Base-by-base conservation (phyloP, 2,888 invertebrate genomes). In the Panzeria rudis region DNA sequence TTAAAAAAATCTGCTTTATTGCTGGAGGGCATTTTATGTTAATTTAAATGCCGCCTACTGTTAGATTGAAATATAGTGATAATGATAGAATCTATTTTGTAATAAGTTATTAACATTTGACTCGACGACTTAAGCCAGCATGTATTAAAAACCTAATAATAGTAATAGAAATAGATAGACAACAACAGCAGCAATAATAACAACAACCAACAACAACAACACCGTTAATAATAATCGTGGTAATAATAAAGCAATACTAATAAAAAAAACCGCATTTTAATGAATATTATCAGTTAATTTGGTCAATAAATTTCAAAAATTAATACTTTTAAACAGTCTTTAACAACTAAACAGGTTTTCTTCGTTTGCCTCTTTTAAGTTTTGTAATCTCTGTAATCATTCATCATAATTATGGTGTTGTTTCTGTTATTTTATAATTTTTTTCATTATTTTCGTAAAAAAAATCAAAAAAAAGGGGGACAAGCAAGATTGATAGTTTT, bases 11-110 rank as follows among this genome's bases (percentile, higher is more conserved):
- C 25, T 23, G 75, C 29, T 82, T 78, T 64, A 82, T 71, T 47
- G 75, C 78, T 75, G 47, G 69, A 79, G 71, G 85, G 82, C 75
- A 71, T 71, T 82, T 85, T 79, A 85, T 82, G 85, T 82, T 85
- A 82, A 85, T 79, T 85, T 85, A 82, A 82, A 85, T 82, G 71
- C 85, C 82, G 78, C 85, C 85, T 82, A 85, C 85, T 85, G 85
- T 82, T 85, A 59, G 56, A 69, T 61, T 25, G 76, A 80, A 76
- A 68, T 82, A 75, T 78, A 50, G 82, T 75, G 85, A 79, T 85
- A 85, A 82, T 85, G 78, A 82, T 82, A 75, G 62, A 85, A 85
- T 78, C 62, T 75, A 82, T 85, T 85, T 82, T 82, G 69, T 85
- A 82, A 82, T 85, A 81, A 85, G 50, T 85, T 76, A 80, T 80